These are phyloP conservation scores for Rhodeus uyekii DNA, from an alignment of 2,797 vertebrate genomes.

Conservation along the genomic window DNA sequence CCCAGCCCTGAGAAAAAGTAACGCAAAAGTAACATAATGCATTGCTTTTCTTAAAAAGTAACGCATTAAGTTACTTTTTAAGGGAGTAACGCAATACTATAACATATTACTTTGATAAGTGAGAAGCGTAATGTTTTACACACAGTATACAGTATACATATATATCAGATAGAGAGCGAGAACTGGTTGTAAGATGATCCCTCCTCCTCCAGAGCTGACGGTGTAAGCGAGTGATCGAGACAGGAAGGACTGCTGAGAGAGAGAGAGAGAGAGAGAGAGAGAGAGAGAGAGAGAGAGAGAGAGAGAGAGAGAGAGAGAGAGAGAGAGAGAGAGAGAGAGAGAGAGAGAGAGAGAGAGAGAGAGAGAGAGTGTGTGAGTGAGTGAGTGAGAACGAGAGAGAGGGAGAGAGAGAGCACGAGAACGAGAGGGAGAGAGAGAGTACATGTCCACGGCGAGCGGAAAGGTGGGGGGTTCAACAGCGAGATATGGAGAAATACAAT, in stretches of 20 bases:
- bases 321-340: too few relatives aligned
- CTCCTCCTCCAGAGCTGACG: constrained; percentile 53
- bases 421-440: not conserved
- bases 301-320: not conserved
- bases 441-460: constrained; percentile 49
- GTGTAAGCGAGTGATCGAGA: constrained; percentile 52
- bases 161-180: constrained; percentile 8
- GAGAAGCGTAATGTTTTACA: not conserved
- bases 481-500: constrained; percentile 72
- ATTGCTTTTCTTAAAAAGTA: too few relatives aligned
- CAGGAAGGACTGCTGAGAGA: constrained; percentile 60
- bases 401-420: not conserved
- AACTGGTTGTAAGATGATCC: constrained; percentile 54
- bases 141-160: too few relatives aligned
- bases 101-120: too few relatives aligned
- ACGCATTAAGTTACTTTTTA: too few relatives aligned
- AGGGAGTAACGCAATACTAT: too few relatives aligned
- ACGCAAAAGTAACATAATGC: too few relatives aligned
- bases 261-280: constrained; percentile 13
- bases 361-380: too few relatives aligned
- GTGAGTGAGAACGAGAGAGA: not conserved
- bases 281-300: constrained; percentile 1
- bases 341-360: too few relatives aligned
- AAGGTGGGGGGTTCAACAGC: constrained; percentile 68
- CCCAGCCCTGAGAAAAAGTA: too few relatives aligned